Evolutionary conservation across 2,888 invertebrate species (phyloP).

Genomic region (Autographa gamma): DNA sequence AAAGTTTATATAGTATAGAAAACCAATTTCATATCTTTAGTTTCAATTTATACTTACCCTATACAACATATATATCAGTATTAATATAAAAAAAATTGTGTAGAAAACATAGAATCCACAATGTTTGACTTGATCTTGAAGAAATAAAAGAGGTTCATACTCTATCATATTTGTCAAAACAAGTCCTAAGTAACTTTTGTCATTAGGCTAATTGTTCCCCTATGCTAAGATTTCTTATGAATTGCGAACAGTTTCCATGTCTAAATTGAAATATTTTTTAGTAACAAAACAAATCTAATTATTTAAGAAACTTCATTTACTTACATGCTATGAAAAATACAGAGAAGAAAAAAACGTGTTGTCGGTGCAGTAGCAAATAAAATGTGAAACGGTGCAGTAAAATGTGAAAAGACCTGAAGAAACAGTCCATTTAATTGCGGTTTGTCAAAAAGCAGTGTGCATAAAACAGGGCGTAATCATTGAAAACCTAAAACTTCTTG

Average conservation of each 20-base stretch:
- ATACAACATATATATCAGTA: no score
- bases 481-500: constrained; percentile 25
- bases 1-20: no score
- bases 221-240: neutral
- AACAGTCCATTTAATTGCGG: constrained; percentile 7
- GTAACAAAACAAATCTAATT: neutral
- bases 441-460: constrained; percentile 19
- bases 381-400: constrained; percentile 34
- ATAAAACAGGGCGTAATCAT: constrained; percentile 24
- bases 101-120: no score
- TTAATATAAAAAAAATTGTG: no score
- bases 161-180: no score
- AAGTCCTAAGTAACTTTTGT: no score
- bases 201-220: no score
- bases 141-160: no score
- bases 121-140: no score
- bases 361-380: constrained; percentile 46
- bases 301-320: neutral
- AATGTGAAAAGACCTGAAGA: neutral
- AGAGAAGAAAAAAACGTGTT: constrained; percentile 2
- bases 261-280: neutral
- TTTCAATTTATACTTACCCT: no score
- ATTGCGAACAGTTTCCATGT: neutral
- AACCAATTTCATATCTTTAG: no score
- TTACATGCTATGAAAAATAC: neutral